Evolutionary conservation across 2,113 vertebrate genomes (phyloP), one percentile per base, ranked within the genome.

Genomic region (Centropristis striata): DNA sequence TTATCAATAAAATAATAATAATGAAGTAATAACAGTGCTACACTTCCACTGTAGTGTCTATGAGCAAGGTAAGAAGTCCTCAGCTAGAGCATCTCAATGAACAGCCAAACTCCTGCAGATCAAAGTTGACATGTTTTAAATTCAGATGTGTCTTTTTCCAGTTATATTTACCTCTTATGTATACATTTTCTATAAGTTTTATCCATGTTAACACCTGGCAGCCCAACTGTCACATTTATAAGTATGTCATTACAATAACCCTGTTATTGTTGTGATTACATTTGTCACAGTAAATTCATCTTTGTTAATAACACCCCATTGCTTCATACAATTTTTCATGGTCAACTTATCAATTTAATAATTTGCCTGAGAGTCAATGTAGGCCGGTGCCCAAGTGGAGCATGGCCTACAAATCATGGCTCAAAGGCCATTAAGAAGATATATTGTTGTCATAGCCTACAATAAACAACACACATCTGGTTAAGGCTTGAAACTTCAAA

Each of bases 311-410:
- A 44, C 23, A 18, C 32, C 21, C 3, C 8, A 41, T 3, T 21
- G n/a, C 18, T 21, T 59, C 23, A 50, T 5, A 8, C n/a, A 11
- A 37, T 11, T 15, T 7, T 4, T 57, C 21, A 49, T 14, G 25
- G 9, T 69, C n/a, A 74, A 61, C 47, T 68, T 55, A 49, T 68
- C 39, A 50, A 21, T 57, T 36, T 37, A 27, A 68, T 53, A 41
- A 72, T 1, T 65, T n/a, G 71, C 69, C 14, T 36, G 58, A 53
- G 37, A 71, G 53, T 39, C 51, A 69, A 68, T 77, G 61, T 46
- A 85, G 84, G 84, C 81, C 77, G 58, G 50, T 71, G 50, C 68
- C 54, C 57, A 85, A 80, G 84, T 82, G 73, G 80, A 84, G 66
- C 82, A 59, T 60, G 84, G 77, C 80, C 84, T 88, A 83, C 75